Evolutionary conservation across 2,797 vertebrate genomes (phyloP), one percentile per base, ranked within the genome.

Genomic region (Moxostoma hubbsi): DNA sequence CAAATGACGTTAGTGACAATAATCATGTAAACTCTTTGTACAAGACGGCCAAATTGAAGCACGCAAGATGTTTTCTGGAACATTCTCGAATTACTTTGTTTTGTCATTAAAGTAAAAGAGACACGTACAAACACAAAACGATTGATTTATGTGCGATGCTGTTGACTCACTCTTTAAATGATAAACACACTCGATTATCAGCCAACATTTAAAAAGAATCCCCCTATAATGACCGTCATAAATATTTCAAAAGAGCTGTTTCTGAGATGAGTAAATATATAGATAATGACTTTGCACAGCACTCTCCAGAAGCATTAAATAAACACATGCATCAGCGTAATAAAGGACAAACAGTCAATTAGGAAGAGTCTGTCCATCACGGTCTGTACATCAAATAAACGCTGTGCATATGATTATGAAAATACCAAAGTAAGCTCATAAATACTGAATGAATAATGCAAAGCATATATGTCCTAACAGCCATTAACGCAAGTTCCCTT

Each of bases 361-460:
- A n/a, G 71, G 16, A 36, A 36, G 46, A 4, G 16, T 49, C 45
- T 63, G 58, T 71, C 69, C 54, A 63, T 62, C 46, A 18, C 16
- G 4, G 2, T 15, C 36, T 46, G 51, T 70, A 24, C 53, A 71
- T 71, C 73, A 54, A 18, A 50, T 2, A 16, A 65, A 47, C n/a
- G 0, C 47, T 18, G 55, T 11, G 8, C 50, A 53, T 36, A 9
- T 12, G 7, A 46, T 13, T 50, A 64, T 47, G 12, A 50, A 67
- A 66, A 59, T 16, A 51, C 5, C 12, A 9, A 62, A 62, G 12
- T 62, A 57, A 16, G 71, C 57, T 24, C 45, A 24, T 4, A 73
- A 61, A 73, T 47, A 66, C 16, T 15, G 16, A 15, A 67, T 76
- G 74, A 76, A 76, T 76, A 67, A 76, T 76, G 18, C 12, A 67